Evolutionary conservation across 2,888 invertebrate genomes (phyloP).

Genomic region (Acholoe squamosa): DNA sequence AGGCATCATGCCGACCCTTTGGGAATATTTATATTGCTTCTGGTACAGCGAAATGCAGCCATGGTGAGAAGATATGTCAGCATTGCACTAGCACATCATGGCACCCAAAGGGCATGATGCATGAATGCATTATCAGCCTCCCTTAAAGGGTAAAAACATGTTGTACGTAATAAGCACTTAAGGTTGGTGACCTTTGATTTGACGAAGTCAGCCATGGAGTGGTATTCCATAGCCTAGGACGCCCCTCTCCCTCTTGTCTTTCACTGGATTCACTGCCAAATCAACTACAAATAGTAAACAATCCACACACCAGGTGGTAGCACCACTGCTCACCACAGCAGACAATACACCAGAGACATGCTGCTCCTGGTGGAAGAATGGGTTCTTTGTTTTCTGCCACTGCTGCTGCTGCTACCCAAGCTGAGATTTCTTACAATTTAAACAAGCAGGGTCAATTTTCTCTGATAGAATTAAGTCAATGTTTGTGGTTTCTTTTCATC

Average conservation of each 20-base stretch:
- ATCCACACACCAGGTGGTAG: not conserved
- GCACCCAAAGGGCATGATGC: too few species aligned
- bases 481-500: not conserved
- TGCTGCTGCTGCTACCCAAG: not conserved
- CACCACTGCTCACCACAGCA: not conserved
- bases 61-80: too few species aligned
- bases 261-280: not conserved
- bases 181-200: not conserved
- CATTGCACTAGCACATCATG: too few species aligned
- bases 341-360: not conserved
- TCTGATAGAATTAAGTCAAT: not conserved
- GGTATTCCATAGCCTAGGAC: not conserved
- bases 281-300: not conserved
- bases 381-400: not conserved
- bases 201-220: not conserved
- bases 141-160: too few species aligned
- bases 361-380: not conserved
- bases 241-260: not conserved
- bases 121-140: too few species aligned
- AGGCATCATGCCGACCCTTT: too few species aligned
- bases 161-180: slow-evolving; percentile 20
- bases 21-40: too few species aligned
- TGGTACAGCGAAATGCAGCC: too few species aligned
- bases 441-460: slow-evolving; percentile 4
- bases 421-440: not conserved